Conservation (phyloP, 2,797 vertebrate genomes). For the Ctenopoma kingsleyae region DNA sequence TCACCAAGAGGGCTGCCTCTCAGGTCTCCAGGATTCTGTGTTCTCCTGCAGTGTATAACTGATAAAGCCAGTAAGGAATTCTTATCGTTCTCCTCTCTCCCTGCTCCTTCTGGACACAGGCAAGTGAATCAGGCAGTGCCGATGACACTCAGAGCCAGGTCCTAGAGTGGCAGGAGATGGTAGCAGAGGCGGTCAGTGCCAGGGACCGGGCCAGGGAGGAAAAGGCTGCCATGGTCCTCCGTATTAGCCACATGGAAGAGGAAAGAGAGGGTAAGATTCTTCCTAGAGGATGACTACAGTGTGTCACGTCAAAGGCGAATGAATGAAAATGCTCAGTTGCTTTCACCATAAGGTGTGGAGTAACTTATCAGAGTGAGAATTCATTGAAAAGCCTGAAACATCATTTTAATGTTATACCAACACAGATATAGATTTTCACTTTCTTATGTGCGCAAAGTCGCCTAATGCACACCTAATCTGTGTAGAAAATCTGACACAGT, state of each 20-base stretch:
- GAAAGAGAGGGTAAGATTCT: constrained; percentile 91
- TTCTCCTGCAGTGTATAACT: fast-evolving
- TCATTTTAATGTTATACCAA: neutral
- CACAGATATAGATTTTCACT: neutral
- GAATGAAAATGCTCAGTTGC: neutral
- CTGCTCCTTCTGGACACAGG: constrained; percentile 67
- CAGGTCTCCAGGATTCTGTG: constrained; percentile 80
- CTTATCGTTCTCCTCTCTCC: neutral
- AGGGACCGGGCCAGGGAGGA: constrained; percentile 87
- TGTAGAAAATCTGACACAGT: neutral
- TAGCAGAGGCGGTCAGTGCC: constrained; percentile 83
- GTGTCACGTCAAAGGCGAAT: neutral
- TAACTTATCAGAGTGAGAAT: neutral
- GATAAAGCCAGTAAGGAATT: too few species aligned
- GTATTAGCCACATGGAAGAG: constrained; percentile 92
- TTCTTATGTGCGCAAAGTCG: neutral
- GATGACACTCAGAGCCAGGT: constrained; percentile 91
- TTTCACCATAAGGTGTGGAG: neutral
- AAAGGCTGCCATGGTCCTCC: constrained; percentile 85
- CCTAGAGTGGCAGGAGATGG: constrained; percentile 92
- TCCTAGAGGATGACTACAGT: constrained; percentile 4
- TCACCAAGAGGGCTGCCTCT: constrained; percentile 92
- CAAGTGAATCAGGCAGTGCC: constrained; percentile 90
- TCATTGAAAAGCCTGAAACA: too few species aligned
- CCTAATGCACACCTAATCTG: constrained; percentile 34